phyloP scores from a whole-genome alignment of 1,140 invertebrate genomes.

The Camponotus pennsylvanicus region DNA sequence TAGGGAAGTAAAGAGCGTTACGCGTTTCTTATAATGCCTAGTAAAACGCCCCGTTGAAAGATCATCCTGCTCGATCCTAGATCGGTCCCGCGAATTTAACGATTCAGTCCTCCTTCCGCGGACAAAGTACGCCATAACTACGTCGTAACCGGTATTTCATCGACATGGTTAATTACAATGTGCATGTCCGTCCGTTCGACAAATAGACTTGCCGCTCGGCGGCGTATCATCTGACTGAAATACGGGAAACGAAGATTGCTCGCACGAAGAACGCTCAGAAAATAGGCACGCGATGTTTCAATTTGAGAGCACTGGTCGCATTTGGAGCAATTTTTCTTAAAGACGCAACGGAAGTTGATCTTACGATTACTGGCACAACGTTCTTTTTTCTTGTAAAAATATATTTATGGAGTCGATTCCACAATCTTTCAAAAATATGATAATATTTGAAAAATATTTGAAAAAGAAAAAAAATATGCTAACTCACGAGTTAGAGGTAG shows the following conservation, averaged over 20 bases:
- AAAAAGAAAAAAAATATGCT: neutral
- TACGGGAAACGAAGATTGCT: constrained; percentile 40
- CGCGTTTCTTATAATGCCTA: constrained; percentile 65
- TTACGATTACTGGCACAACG: neutral
- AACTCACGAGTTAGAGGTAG: constrained; percentile 85
- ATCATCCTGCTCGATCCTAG: constrained; percentile 32
- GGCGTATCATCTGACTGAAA: constrained; percentile 31
- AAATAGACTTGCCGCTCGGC: constrained; percentile 40
- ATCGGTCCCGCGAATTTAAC: constrained; percentile 66
- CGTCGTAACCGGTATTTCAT: constrained; percentile 57
- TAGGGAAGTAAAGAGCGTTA: constrained; percentile 57
- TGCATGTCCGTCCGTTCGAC: constrained; percentile 51
- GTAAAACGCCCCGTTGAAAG: constrained; percentile 68
- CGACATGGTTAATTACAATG: constrained; percentile 53
- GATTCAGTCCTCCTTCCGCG: constrained; percentile 47
- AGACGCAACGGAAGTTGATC: constrained; percentile 15
- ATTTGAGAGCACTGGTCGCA: constrained; percentile 1
- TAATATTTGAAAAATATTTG: neutral
- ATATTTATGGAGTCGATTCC: neutral
- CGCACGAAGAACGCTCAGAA: constrained; percentile 4
- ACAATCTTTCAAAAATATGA: neutral
- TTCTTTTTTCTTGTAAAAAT: constrained; percentile 1
- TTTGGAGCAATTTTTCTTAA: neutral
- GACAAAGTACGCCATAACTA: constrained; percentile 66
- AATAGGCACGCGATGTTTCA: constrained; percentile 26